Evolutionary conservation across 2,888 invertebrate species (phyloP).

Genomic region (Yponomeuta evonymella): DNA sequence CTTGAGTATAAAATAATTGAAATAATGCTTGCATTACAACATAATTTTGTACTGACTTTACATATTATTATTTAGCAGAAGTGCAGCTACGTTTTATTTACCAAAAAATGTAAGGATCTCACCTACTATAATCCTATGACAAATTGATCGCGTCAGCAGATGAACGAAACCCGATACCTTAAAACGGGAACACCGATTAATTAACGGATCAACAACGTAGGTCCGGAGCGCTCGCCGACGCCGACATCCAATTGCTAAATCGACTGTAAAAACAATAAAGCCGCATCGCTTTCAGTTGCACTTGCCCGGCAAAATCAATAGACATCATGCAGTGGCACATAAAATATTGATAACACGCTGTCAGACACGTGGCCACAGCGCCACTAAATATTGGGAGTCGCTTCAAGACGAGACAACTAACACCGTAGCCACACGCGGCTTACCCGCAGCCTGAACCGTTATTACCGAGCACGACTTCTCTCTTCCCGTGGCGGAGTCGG

Average conservation of each 20-base stretch:
- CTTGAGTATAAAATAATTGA: too few species aligned
- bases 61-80: not conserved
- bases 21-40: not conserved
- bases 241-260: constrained; percentile 12
- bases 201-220: constrained; percentile 1
- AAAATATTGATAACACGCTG: constrained; percentile 24
- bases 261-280: constrained; percentile 18
- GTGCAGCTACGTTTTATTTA: not conserved
- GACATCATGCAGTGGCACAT: constrained; percentile 34
- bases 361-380: not conserved
- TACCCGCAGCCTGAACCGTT: not conserved
- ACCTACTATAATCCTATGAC: not conserved
- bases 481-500: constrained; percentile 79
- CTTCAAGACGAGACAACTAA: not conserved
- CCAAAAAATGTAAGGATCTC: not conserved
- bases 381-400: not conserved
- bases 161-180: not conserved
- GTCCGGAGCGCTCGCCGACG: not conserved
- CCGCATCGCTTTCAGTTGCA: constrained; percentile 29
- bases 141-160: not conserved
- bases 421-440: constrained; percentile 1
- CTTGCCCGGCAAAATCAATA: constrained; percentile 51
- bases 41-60: not conserved
- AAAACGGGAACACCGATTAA: not conserved
- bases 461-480: constrained; percentile 83